These are phyloP conservation scores for Nannospalax galili DNA, from an alignment of 2,113 vertebrate species.

Conservation along the genomic window DNA sequence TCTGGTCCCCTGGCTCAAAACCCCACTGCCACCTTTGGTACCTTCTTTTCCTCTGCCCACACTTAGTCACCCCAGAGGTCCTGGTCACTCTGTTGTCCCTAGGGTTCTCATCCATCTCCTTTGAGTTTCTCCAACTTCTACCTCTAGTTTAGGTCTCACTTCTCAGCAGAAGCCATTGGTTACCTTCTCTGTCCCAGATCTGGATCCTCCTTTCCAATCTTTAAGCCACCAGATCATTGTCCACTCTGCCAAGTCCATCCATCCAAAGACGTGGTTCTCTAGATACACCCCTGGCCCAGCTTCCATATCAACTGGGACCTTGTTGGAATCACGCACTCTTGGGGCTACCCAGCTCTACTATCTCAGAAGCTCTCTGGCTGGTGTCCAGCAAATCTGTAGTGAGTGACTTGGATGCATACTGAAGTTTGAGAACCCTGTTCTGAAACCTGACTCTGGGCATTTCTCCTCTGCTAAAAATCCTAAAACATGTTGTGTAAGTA, in stretches of 20 bases:
- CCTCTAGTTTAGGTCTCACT: background rate
- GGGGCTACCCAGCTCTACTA: background rate
- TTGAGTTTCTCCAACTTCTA: background rate
- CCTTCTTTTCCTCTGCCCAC: background rate
- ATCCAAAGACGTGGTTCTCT: background rate
- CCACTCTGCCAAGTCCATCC: background rate
- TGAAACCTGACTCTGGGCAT: background rate
- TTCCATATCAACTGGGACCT: background rate
- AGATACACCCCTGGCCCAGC: background rate
- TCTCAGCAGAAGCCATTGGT: background rate
- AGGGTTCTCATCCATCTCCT: background rate
- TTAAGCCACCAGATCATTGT: background rate
- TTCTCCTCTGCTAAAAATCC: slow-evolving; percentile 33
- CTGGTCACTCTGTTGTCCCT: background rate
- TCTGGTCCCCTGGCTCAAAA: background rate
- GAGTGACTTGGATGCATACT: background rate
- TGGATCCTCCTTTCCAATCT: background rate
- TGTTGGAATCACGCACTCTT: background rate
- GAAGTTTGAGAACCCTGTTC: background rate
- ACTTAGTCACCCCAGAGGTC: background rate
- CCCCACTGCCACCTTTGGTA: too few relatives aligned
- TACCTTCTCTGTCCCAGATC: background rate
- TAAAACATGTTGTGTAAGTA: slow-evolving; percentile 10
- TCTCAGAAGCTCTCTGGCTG: background rate
- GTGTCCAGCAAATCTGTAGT: background rate